A percentile compares a stretch with the other conserved stretches of the same genome.
These are phyloP conservation scores for Oxytorus armatus DNA, from an alignment of 2,888 invertebrate species.

Conservation along the genomic window DNA sequence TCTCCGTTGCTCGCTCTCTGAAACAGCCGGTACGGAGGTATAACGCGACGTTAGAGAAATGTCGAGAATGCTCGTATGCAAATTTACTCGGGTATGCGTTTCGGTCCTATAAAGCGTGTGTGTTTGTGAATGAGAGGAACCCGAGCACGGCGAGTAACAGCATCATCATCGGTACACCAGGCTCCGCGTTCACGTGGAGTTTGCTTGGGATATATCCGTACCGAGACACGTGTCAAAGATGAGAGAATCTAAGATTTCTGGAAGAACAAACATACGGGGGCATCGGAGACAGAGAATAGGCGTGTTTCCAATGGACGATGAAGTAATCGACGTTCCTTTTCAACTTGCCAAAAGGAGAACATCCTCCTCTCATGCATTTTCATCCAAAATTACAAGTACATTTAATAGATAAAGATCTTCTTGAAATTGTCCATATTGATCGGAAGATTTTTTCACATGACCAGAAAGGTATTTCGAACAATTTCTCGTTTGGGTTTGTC, in stretches of 20 bases:
- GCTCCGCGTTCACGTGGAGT: conserved; percentile 21
- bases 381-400: too few relatives aligned
- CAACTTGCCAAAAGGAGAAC: too few relatives aligned
- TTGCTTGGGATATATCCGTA: conserved; percentile 19
- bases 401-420: too few relatives aligned
- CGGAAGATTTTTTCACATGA: too few relatives aligned
- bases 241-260: conserved; percentile 44
- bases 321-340: too few relatives aligned
- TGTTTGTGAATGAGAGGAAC: conserved; percentile 35
- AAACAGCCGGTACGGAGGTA: conserved; percentile 32
- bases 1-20: conserved; percentile 30
- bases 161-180: conserved; percentile 31
- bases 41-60: conserved; percentile 68
- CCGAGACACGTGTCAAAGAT: conserved; percentile 38
- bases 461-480: too few relatives aligned
- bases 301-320: background rate
- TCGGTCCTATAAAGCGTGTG: conserved; percentile 33
- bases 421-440: too few relatives aligned
- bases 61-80: conserved; percentile 79
- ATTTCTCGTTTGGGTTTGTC: too few relatives aligned
- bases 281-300: background rate
- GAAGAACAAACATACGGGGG: conserved; percentile 25
- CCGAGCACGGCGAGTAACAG: conserved; percentile 30
- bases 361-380: too few relatives aligned
- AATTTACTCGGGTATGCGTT: conserved; percentile 79